Evolutionary conservation across 1,140 invertebrate species (phyloP).

Genomic region (Theocolax elegans): DNA sequence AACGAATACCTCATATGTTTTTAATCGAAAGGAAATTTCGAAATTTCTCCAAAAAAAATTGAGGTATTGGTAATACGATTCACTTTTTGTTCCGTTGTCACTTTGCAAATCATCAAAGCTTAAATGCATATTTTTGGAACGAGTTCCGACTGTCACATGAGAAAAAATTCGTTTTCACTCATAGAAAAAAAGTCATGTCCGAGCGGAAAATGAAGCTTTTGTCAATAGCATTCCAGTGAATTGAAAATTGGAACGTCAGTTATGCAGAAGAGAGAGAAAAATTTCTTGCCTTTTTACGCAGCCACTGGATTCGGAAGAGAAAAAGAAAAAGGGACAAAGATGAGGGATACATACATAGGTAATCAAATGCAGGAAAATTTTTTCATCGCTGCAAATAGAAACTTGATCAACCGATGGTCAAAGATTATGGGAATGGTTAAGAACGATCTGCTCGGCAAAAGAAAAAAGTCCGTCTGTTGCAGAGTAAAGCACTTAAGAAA

Average conservation of each 20-base stretch:
- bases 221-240: not conserved
- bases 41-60: too few relatives aligned
- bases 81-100: too few relatives aligned
- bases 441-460: too few relatives aligned
- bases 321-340: not conserved
- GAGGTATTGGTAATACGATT: too few relatives aligned
- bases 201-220: not conserved
- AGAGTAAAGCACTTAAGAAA: slow-evolving; percentile 44
- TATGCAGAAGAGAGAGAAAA: slow-evolving; percentile 10
- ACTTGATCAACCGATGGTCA: slow-evolving; percentile 23
- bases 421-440: slow-evolving; percentile 22
- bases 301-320: slow-evolving; percentile 1
- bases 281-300: not conserved
- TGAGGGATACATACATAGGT: too few relatives aligned
- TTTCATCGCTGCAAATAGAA: slow-evolving; percentile 19
- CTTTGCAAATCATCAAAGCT: too few relatives aligned
- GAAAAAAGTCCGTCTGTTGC: slow-evolving; percentile 32
- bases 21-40: too few relatives aligned
- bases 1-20: too few relatives aligned
- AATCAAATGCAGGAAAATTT: too few relatives aligned
- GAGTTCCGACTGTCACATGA: too few relatives aligned
- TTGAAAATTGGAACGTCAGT: slow-evolving; percentile 17
- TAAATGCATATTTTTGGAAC: too few relatives aligned
- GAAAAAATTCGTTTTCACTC: not conserved
- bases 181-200: not conserved